Base-by-base conservation (phyloP, 92 coral and sea anemone genomes). In the Porites lobata region DNA sequence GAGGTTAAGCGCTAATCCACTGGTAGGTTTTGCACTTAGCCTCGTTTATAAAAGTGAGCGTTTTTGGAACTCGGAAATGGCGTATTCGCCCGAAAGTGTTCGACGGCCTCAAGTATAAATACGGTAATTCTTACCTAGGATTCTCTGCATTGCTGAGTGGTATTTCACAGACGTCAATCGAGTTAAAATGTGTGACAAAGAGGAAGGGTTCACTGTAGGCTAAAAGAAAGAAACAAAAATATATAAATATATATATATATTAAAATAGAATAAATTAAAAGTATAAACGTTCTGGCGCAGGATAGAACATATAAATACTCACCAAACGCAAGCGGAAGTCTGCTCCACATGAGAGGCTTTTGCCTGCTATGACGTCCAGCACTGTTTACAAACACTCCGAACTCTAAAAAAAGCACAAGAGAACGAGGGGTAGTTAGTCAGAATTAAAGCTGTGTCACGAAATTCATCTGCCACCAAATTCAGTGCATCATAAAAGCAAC, bases 281-380 rank as follows among this genome's bases (percentile, higher is more conserved):
- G 9, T 12, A 19, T 73, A 18, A 2, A 4, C 52, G 6, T 58
- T 14, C 19, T 17, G 17, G 66, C 8, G n/a, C 66, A 15, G 18
- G 18, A 18, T 56, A 2, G 15, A 56, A 14, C 59, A 56, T 38
- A 38, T 4, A 6, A 14, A 47, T 17, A 63, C 99, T 94, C 87
- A 98, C 99, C 98, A 71, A 98, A 93, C 21, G 98, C 96, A 12
- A 98, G 95, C 6, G 99, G 98, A 21, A 98, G 98, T 17, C 99
- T 94, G 26, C 98, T 92, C 99, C 99, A 98, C 96, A 94, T 95
- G 81, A 98, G 71, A 69, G 95, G 93, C 78, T 98, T 94, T 76
- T 95, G 89, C 63, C 99, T 90, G 72, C 95, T 92, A 79, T 96
- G 97, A 67, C 96, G 93, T 32, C 99, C 99, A 71, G 89, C 78